A percentile compares a stretch with the other conserved stretches of the same genome.
Conservation (phyloP, 2,888 invertebrate species). For the Torymus tubicola region DNA sequence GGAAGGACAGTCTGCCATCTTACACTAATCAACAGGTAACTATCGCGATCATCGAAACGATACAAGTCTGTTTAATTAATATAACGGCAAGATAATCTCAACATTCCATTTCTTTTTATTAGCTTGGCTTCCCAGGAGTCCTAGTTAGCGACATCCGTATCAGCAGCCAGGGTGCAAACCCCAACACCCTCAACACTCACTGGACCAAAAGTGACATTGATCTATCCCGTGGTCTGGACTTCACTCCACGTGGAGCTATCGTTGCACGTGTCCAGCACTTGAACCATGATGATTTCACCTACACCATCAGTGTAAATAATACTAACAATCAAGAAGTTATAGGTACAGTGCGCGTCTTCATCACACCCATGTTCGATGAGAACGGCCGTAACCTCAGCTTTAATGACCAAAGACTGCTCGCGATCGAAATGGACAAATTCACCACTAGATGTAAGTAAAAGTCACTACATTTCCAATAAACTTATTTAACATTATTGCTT, state of each 20-base stretch:
- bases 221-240: conserved; percentile 88
- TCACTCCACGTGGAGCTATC: conserved; percentile 86
- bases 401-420: conserved; percentile 81
- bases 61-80: too few relatives aligned
- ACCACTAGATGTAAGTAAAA: conserved; percentile 79
- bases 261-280: conserved; percentile 87
- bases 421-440: conserved; percentile 87
- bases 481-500: too few relatives aligned
- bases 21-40: conserved; percentile 81
- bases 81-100: too few relatives aligned
- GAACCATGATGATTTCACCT: conserved; percentile 85
- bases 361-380: conserved; percentile 83
- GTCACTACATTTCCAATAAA: too few relatives aligned
- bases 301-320: conserved; percentile 82
- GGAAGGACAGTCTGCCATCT: conserved; percentile 84
- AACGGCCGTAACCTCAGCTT: conserved; percentile 82
- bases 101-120: conserved; percentile 21
- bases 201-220: conserved; percentile 90
- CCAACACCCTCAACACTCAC: conserved; percentile 80
- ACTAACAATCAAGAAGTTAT: conserved; percentile 75
- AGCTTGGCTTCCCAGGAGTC: conserved; percentile 83
- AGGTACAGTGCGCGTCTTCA: conserved; percentile 84
- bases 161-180: conserved; percentile 31
- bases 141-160: conserved; percentile 78
- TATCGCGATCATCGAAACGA: background rate